Evolutionary conservation across 2,113 vertebrate species (phyloP).

Genomic region (Vulpes lagopus): DNA sequence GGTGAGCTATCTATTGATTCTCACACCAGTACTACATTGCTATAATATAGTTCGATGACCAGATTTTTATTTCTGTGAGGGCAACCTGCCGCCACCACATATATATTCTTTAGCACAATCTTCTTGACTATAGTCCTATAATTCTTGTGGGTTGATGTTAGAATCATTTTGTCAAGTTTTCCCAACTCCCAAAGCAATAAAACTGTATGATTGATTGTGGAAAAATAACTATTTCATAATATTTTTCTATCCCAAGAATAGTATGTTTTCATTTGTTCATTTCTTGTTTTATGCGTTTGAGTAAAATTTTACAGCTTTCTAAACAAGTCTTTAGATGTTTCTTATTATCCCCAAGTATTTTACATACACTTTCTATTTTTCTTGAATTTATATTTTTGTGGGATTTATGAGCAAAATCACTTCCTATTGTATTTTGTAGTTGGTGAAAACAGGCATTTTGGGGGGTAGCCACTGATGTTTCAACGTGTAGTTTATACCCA

Average conservation of each 20-base stretch:
- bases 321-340: background rate
- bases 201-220: conserved; percentile 8
- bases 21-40: background rate
- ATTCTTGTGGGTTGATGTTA: conserved; percentile 26
- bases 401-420: background rate
- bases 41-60: background rate
- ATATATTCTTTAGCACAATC: background rate
- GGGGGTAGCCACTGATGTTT: background rate
- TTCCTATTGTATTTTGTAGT: background rate
- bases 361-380: conserved; percentile 1
- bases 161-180: conserved; percentile 25
- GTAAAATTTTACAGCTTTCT: conserved; percentile 32
- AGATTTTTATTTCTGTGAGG: conserved; percentile 54
- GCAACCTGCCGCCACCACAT: background rate
- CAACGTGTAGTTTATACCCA: background rate
- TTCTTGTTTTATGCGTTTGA: conserved; percentile 1
- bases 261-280: background rate
- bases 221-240: conserved; percentile 1
- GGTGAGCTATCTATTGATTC: background rate
- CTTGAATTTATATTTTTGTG: background rate
- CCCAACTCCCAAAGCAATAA: conserved; percentile 1
- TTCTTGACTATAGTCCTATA: background rate
- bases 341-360: background rate
- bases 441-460: background rate
- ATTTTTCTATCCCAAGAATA: background rate